A percentile compares a stretch with the other conserved stretches of the same genome.
These are phyloP conservation scores for Chaenogobius annularis DNA, from an alignment of 2,113 vertebrate species.

Conservation along the genomic window DNA sequence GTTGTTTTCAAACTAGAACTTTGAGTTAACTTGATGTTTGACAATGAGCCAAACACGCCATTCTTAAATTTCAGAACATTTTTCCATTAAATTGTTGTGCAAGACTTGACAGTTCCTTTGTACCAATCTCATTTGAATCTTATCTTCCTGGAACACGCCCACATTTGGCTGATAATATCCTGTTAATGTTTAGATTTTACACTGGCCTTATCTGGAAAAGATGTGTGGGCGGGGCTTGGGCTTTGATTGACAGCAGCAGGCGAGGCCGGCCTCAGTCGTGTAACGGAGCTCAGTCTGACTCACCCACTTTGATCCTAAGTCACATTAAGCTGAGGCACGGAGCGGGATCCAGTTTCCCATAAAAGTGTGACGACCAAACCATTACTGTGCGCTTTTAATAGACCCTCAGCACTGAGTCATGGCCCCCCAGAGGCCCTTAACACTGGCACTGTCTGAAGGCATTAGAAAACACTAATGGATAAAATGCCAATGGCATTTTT, in stretches of 20 bases:
- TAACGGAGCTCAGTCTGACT: conserved; percentile 7
- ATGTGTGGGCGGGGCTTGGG: not conserved
- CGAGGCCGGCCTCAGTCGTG: not conserved
- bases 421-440: not conserved
- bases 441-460: not conserved
- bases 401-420: not conserved
- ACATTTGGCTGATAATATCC: not conserved
- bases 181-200: conserved; percentile 1
- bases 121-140: not conserved
- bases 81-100: too few relatives aligned
- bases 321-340: conserved; percentile 5
- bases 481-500: not conserved
- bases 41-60: too few relatives aligned
- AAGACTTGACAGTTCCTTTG: not conserved
- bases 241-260: not conserved
- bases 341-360: not conserved
- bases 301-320: conserved; percentile 11
- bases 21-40: too few relatives aligned
- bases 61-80: too few relatives aligned
- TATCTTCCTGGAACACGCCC: not conserved
- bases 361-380: not conserved
- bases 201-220: not conserved
- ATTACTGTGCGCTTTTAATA: not conserved
- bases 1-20: too few relatives aligned
- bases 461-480: not conserved